Evolutionary conservation across 2,113 vertebrate species (phyloP).

Genomic region (Thalassoma bifasciatum): DNA sequence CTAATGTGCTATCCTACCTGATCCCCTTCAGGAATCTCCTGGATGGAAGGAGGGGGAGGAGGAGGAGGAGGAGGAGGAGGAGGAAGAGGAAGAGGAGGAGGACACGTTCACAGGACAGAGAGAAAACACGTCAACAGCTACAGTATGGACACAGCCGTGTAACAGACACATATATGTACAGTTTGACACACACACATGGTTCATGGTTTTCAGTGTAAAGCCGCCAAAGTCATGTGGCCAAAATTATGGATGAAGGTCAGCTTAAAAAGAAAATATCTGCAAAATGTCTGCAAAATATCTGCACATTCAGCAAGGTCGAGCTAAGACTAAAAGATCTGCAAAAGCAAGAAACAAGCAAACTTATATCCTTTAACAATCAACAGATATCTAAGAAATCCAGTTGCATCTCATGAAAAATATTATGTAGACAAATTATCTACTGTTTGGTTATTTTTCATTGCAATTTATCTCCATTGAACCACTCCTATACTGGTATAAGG

Average conservation of each 20-base stretch:
- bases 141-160: conserved; percentile 83
- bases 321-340: no score
- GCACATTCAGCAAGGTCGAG: no score
- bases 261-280: no score
- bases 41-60: conserved; percentile 85
- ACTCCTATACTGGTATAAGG: no score
- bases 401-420: no score
- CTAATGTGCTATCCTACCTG: conserved; percentile 92
- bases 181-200: conserved; percentile 38
- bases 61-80: conserved; percentile 48
- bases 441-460: no score
- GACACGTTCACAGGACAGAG: conserved; percentile 92
- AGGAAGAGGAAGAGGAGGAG: conserved; percentile 56
- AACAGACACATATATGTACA: conserved; percentile 61
- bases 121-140: conserved; percentile 99
- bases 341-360: no score
- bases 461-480: no score
- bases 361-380: no score
- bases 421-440: no score
- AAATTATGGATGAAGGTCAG: not conserved
- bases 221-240: conserved; percentile 22
- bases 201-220: conserved; percentile 59
- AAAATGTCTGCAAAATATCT: no score
- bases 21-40: conserved; percentile 99
- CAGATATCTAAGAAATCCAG: no score